Conservation (phyloP, 2,888 invertebrate species). For the Oxytorus armatus region DNA sequence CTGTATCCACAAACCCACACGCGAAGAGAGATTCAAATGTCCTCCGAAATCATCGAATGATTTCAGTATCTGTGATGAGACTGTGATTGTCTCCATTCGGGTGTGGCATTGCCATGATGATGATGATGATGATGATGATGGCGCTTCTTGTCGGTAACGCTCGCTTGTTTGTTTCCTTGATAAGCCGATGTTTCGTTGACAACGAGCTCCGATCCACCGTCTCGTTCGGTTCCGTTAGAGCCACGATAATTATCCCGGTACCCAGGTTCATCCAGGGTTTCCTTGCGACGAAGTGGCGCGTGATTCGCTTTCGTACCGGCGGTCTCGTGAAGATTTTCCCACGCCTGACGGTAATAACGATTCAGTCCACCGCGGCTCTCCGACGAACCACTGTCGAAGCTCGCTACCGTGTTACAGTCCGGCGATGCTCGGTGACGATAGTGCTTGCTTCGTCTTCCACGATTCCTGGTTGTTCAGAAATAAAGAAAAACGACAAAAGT, state of each 20-base stretch:
- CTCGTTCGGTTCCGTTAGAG: constrained; percentile 83
- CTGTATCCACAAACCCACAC: constrained; percentile 8
- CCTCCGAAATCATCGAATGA: too few relatives aligned
- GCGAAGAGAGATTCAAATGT: neutral
- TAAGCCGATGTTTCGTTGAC: constrained; percentile 87
- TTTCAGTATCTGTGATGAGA: constrained; percentile 85
- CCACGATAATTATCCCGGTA: constrained; percentile 83
- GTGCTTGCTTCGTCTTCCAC: constrained; percentile 90
- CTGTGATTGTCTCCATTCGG: constrained; percentile 87
- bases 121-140: constrained; percentile 92
- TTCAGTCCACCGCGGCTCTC: constrained; percentile 93
- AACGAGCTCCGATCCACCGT: constrained; percentile 90
- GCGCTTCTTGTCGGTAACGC: constrained; percentile 87
- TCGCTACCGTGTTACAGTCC: constrained; percentile 96
- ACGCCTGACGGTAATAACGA: constrained; percentile 95
- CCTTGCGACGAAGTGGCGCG: constrained; percentile 88
- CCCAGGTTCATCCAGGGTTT: constrained; percentile 89
- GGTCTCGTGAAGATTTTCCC: constrained; percentile 96
- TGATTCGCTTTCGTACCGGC: constrained; percentile 88
- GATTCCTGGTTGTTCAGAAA: constrained; percentile 87
- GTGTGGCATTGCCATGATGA: constrained; percentile 84
- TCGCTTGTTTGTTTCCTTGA: constrained; percentile 84
- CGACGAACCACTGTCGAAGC: constrained; percentile 94
- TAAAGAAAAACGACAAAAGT: neutral
- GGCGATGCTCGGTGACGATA: constrained; percentile 95